phyloP scores from a whole-genome alignment of 1,140 invertebrate genomes.

The Aphelinus certus region DNA sequence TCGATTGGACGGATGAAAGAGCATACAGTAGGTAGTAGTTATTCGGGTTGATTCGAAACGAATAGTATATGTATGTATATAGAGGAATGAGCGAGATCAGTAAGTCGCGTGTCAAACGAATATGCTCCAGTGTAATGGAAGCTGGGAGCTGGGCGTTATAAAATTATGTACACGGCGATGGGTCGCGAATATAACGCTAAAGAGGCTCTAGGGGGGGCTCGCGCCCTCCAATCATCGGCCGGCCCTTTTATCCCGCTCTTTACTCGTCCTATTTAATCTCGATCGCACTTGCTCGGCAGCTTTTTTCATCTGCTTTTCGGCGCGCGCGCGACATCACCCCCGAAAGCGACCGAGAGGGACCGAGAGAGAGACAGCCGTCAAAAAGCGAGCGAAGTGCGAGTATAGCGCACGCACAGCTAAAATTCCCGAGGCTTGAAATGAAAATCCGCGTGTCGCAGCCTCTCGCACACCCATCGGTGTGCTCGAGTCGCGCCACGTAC shows the following conservation, averaged over 20 bases:
- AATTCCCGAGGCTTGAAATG: conserved; percentile 15
- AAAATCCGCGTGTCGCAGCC: conserved; percentile 10
- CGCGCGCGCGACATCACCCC: background rate
- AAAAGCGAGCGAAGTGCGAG: background rate
- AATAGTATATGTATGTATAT: no score
- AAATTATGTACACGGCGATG: no score
- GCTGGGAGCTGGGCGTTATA: no score
- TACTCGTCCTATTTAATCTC: conserved; percentile 18
- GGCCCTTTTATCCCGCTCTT: background rate
- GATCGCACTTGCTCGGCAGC: conserved; percentile 16
- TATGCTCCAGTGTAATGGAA: no score
- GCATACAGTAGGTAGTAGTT: no score
- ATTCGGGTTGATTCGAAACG: no score
- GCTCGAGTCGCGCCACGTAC: background rate
- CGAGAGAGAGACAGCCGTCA: background rate
- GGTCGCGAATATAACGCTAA: no score
- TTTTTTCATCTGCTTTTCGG: conserved; percentile 28
- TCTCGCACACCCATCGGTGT: background rate
- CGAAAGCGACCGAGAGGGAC: no score
- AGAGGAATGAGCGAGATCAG: no score
- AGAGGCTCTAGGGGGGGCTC: background rate
- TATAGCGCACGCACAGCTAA: conserved; percentile 12
- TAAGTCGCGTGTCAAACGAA: no score
- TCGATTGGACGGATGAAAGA: no score
- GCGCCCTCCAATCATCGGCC: conserved; percentile 7